Base-by-base conservation (phyloP, 2,797 vertebrate genomes). In the Alcedo atthis region DNA sequence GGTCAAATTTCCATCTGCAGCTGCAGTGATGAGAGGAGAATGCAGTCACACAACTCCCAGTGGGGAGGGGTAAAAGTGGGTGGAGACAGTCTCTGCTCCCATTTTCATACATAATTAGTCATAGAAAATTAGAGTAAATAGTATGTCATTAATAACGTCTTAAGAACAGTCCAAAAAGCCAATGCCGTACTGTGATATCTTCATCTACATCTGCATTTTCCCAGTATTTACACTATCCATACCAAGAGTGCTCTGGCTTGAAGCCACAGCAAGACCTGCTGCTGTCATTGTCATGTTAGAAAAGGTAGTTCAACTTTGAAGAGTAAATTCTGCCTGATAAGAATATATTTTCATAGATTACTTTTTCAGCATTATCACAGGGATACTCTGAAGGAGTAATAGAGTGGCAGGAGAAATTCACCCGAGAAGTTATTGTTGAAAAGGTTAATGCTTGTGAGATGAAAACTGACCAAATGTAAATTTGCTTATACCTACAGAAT, bases 1-100 rank as follows among this genome's bases (percentile, higher is more conserved):
- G 19, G 58, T 42, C 33, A 66, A 49, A 63, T 48, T 84, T 80
- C 67, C 63, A 33, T 18, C 48, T 55, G 61, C 55, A 84, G 48
- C 22, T 5, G 10, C 57, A 59, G 32, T 1, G 1, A 13, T 24
- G n/a, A 40, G 35, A 48, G 40, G n/a, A 59, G 25, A n/a, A 49
- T 79, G 46, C 33, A 71, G 58, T 9, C 64, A 59, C 67, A 42
- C 8, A 53, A 3, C 9, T 26, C 55, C 8, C 25, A 26, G 14
- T 0, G 0, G 8, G 2, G 3, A 9, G 3, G 37, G 18, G 43
- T 4, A 64, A 42, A 68, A 84, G 8, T 10, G 32, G 7, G 3
- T 61, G 32, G 22, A 78, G 25, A 18, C 12, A 76, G 17, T 16
- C 49, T 58, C 32, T 45, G 25, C 46, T 67, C 17, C 24, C 1